A percentile compares a stretch with the other conserved stretches of the same genome.
phyloP scores from a whole-genome alignment of 2,797 vertebrate species.

The Pangasius djambal region DNA sequence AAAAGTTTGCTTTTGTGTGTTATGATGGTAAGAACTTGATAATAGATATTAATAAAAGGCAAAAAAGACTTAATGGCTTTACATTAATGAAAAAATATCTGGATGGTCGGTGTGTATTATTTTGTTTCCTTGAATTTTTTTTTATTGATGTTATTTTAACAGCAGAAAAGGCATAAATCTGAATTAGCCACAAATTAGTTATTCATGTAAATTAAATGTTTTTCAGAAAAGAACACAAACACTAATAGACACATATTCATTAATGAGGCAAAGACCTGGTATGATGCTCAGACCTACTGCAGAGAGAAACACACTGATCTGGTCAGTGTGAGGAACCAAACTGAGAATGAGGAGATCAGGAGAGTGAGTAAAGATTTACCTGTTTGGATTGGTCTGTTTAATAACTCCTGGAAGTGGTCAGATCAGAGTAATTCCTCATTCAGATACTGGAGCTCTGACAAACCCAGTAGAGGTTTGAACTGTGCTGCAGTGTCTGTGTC shows the following conservation, averaged over 20 bases:
- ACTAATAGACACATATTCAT: neutral
- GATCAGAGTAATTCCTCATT: slow-evolving; percentile 44
- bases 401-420: slow-evolving; percentile 49
- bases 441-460: neutral
- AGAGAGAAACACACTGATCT: no score
- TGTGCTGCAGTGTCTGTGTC: neutral
- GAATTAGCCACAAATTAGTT: neutral
- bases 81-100: no score
- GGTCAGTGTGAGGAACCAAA: no score
- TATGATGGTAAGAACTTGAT: neutral
- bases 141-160: no score
- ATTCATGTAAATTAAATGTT: neutral
- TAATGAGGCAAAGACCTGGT: no score
- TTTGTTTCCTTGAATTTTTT: no score
- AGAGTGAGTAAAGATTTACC: fast-evolving
- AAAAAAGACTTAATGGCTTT: no score
- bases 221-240: neutral
- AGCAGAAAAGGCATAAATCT: no score
- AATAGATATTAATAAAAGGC: no score
- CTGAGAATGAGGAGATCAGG: neutral
- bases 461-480: neutral
- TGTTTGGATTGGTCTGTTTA: slow-evolving; percentile 36
- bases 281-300: no score
- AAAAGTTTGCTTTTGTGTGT: fast-evolving
- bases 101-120: no score